Conservation (phyloP, 2,888 invertebrate species). For the Parnassius glacialis region DNA sequence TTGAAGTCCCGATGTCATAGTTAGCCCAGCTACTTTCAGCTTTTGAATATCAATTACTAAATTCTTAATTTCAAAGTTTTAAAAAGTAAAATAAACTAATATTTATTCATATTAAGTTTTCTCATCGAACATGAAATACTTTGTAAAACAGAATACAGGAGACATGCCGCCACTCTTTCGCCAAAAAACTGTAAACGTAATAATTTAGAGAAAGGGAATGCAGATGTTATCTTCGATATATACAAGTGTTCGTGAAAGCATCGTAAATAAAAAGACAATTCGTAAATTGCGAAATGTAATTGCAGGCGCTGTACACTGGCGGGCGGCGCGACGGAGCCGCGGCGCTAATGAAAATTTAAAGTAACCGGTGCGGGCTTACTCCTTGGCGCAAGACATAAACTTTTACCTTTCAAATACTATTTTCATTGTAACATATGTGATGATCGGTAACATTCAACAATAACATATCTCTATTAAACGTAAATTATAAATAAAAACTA, state of each 20-base stretch:
- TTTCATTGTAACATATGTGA: no score
- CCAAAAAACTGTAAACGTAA: conserved; percentile 6
- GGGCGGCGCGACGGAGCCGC: conserved; percentile 35
- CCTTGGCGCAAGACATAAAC: conserved; percentile 35
- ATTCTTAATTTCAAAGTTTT: no score
- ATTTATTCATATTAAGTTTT: no score
- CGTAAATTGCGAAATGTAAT: conserved; percentile 70
- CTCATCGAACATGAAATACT: background rate
- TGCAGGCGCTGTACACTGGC: conserved; percentile 47
- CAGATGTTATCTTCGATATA: conserved; percentile 26
- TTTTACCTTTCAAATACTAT: background rate
- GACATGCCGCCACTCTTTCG: background rate
- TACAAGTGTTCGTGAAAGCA: conserved; percentile 39
- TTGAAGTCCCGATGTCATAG: no score
- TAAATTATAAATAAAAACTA: no score
- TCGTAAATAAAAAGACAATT: conserved; percentile 65
- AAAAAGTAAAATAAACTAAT: no score
- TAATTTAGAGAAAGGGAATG: conserved; percentile 15
- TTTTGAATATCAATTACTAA: no score
- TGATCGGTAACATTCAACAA: no score
- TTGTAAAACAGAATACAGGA: conserved; percentile 5
- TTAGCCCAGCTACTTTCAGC: no score
- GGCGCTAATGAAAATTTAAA: conserved; percentile 75
- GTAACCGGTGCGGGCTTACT: conserved; percentile 55
- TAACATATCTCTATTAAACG: no score